These are phyloP conservation scores for Axis porcinus DNA, from an alignment of 2,113 vertebrate species.

Conservation along the genomic window DNA sequence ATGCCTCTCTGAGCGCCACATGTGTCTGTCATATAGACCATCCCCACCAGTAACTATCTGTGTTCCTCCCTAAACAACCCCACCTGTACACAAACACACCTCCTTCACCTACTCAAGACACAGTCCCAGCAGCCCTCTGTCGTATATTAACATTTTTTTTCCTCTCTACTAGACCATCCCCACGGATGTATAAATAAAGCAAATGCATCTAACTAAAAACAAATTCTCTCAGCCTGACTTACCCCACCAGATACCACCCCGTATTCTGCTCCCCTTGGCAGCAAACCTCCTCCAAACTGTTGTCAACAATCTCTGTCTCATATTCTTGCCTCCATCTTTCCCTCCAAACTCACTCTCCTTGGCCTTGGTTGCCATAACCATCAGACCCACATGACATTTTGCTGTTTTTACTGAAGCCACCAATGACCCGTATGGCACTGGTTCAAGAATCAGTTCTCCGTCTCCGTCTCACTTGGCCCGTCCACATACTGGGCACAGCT, in stretches of 20 bases:
- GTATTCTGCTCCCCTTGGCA: neutral
- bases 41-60: neutral
- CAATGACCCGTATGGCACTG: neutral
- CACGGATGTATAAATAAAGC: accelerated
- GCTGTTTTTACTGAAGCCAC: too few species aligned
- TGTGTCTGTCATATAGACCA: accelerated
- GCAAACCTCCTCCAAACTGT: neutral
- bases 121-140: accelerated
- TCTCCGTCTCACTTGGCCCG: accelerated
- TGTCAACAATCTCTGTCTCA: too few species aligned
- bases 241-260: neutral
- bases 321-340: neutral
- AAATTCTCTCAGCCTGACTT: neutral
- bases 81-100: neutral
- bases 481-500: accelerated
- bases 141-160: neutral
- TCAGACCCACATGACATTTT: neutral
- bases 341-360: neutral
- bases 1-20: accelerated
- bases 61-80: neutral
- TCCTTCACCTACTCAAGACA: too few species aligned
- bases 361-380: neutral
- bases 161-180: neutral
- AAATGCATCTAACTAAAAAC: neutral
- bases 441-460: accelerated